Evolutionary conservation across 1,140 invertebrate genomes (phyloP).

Genomic region (Helicoverpa zea): DNA sequence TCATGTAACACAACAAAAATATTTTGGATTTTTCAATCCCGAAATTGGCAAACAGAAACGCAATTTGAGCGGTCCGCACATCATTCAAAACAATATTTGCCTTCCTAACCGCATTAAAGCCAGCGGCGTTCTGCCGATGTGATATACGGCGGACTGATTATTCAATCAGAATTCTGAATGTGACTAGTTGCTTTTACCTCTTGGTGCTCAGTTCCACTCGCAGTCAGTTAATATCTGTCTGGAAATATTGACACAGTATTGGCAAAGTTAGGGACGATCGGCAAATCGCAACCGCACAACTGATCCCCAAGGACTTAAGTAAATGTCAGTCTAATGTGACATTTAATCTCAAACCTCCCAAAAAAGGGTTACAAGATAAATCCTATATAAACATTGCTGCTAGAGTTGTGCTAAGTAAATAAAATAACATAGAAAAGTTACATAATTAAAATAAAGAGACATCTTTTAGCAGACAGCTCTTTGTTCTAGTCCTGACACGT

Average conservation of each 20-base stretch:
- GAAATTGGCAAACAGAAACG: background rate
- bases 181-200: slow-evolving; percentile 31
- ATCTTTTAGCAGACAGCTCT: background rate
- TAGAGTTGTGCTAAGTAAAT: background rate
- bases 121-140: slow-evolving; percentile 5
- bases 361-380: background rate
- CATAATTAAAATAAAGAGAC: background rate
- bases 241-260: slow-evolving; percentile 31
- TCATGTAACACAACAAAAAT: too few species aligned
- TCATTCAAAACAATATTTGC: slow-evolving; percentile 23
- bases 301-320: slow-evolving; percentile 11
- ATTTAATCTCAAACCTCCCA: slow-evolving; percentile 3
- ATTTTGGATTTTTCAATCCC: background rate
- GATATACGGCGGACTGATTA: slow-evolving; percentile 26
- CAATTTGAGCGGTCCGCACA: background rate
- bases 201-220: background rate
- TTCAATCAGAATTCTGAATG: slow-evolving; percentile 39
- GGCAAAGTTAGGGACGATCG: slow-evolving; percentile 8
- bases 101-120: slow-evolving; percentile 20
- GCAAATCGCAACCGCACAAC: background rate
- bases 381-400: background rate
- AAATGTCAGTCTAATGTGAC: slow-evolving; percentile 30
- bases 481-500: slow-evolving; percentile 19
- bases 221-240: slow-evolving; percentile 12
- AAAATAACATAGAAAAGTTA: background rate